Percentiles rank a stretch among this genome's conserved stretches.
Evolutionary conservation across 2,797 vertebrate genomes (phyloP).

Genomic region (Dicrostonyx torquatus): DNA sequence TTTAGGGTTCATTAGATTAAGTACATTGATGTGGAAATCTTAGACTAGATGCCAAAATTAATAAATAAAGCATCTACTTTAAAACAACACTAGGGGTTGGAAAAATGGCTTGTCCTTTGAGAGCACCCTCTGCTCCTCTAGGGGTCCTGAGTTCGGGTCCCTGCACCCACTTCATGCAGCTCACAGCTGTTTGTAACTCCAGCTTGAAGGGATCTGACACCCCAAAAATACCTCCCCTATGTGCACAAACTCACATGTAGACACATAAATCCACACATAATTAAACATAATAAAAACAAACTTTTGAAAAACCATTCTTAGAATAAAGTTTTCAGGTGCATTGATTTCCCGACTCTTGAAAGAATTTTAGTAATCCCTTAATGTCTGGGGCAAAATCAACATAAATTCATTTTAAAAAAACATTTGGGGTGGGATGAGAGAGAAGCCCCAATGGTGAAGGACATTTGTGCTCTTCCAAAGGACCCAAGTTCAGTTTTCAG

Average conservation of each 20-base stretch:
- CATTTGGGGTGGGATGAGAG: not conserved
- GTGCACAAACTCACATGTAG: not conserved
- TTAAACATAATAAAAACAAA: not conserved
- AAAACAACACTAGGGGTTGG: not conserved
- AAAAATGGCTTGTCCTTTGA: not conserved
- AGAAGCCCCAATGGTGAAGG: not conserved
- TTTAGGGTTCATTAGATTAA: not conserved
- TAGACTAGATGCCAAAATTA: not conserved
- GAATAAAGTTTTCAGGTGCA: not conserved
- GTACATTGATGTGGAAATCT: not conserved
- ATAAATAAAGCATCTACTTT: not conserved
- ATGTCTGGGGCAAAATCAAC: not conserved
- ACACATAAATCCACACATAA: not conserved
- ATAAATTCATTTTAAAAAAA: conserved; percentile 28
- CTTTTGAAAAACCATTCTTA: not conserved
- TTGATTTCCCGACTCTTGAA: not conserved
- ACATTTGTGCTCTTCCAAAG: not conserved
- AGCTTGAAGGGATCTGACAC: not conserved
- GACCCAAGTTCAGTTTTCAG: not conserved
- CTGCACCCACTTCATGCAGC: not conserved
- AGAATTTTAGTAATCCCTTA: not conserved
- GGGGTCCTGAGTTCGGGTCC: not conserved
- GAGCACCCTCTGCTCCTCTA: not conserved
- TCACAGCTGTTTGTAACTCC: not conserved
- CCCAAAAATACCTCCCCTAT: not conserved